These are phyloP conservation scores for Cataglyphis rosenhaueri DNA, from an alignment of 2,888 invertebrate genomes.

Conservation along the genomic window DNA sequence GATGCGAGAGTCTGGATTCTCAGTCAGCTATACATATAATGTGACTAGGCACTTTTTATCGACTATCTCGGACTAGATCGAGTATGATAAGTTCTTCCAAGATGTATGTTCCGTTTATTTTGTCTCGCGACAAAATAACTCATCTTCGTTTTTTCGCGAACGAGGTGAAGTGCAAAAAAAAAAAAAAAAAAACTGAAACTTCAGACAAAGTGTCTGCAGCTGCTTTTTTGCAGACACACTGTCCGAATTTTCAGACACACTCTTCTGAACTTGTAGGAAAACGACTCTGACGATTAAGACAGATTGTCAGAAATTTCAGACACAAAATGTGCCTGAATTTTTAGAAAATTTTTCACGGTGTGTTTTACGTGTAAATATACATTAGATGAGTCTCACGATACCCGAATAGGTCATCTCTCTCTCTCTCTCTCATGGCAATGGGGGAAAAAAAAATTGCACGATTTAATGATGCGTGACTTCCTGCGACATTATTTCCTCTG, in stretches of 20 bases:
- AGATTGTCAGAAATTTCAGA: too few species aligned
- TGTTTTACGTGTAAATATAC: background rate
- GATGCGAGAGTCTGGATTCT: background rate
- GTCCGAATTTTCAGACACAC: too few species aligned
- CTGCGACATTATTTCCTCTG: constrained; percentile 24
- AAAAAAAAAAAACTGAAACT: too few species aligned
- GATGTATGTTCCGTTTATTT: background rate
- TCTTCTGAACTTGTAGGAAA: too few species aligned
- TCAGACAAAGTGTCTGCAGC: too few species aligned
- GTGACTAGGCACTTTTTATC: background rate
- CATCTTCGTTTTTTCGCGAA: background rate
- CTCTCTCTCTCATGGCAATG: background rate
- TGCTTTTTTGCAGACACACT: too few species aligned
- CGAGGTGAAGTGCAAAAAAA: background rate
- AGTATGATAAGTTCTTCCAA: background rate
- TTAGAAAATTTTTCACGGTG: too few species aligned
- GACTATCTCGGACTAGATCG: background rate
- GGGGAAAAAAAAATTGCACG: constrained; percentile 3
- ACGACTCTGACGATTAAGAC: too few species aligned
- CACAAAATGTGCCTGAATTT: too few species aligned
- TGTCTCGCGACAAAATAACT: constrained; percentile 1
- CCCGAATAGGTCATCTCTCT: constrained; percentile 30
- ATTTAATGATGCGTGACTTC: constrained; percentile 46
- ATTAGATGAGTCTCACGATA: constrained; percentile 28
- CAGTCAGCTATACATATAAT: background rate